Base-by-base conservation (phyloP, 2,888 invertebrate genomes). In the Clunio marinus region DNA sequence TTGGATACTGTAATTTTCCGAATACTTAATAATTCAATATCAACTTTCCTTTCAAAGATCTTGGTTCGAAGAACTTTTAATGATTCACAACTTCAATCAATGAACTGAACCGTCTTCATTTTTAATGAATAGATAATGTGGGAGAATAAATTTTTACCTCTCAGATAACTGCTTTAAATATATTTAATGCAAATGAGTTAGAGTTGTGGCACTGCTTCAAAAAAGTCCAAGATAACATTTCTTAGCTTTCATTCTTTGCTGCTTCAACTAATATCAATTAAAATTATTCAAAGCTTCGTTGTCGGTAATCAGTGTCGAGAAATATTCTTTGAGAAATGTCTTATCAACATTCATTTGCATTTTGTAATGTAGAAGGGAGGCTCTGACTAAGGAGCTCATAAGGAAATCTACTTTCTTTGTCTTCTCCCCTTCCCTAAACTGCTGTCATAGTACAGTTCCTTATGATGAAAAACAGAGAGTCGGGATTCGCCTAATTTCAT, bases 321-420 rank as follows among this genome's bases (percentile, higher is more conserved):
- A 51, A 51, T 17, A 5, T 3, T 51, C 32, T 28, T 17, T 20
- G 25, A 55, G 10, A 24, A 35, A 17, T 32, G 15, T 24, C 66
- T 66, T 66, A 66, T 66, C 66, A 66, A 20, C 46, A 24, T 27
- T 66, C 66, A 66, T 66, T 66, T 66, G 55, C 66, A 66, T 66
- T 66, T 51, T 66, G 32, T 66, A 66, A 66, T 66, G 20, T 46
- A 41, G 20, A 27, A 46, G n/a, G 7, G 22, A 32, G 13, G 35
- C 35, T 8, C 35, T 8, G 13, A 32, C 51, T 51, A 13, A 3
- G 5, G 17, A 22, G 51, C 45, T 45, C 32, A 10, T n/a, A 41
- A 15, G 45, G 25, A 51, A 66, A 32, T 20, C 24, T 17, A 8
- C 17, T 22, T 32, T 32, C 7, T 32, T 60, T 57, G 17, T n/a